Evolutionary conservation across 2,113 vertebrate genomes (phyloP), one percentile per base, ranked within the genome.

Genomic region (Tympanuchus pallidicinctus): DNA sequence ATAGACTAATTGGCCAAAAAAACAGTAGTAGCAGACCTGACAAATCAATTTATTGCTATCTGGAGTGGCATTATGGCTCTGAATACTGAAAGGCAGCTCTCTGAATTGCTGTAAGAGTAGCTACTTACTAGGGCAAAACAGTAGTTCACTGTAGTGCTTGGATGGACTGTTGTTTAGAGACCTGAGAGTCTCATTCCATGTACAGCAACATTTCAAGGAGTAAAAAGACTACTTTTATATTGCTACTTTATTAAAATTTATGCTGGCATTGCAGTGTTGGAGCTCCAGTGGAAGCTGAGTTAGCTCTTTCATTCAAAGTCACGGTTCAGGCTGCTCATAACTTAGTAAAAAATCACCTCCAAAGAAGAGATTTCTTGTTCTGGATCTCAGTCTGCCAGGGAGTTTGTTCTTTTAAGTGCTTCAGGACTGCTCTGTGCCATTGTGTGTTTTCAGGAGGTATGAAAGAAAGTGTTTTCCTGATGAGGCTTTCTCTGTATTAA

Each of bases 221-320:
- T 81, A 89, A 94, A 92, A 94, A 65, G 81, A 61, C 82, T 81
- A 47, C 77, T 77, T 90, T 94, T 94, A 61, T 94, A 78, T 89
- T 83, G 86, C 86, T 66, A 30, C 92, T 95, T 89, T 94, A 94
- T 91, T 94, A 95, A 92, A 95, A 96, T 82, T 79, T 82, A 79
- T 94, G 94, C 86, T 93, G 84, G 78, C 19, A 4, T 10, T 14
- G 93, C 95, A 91, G 82, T 61, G 27, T 67, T 74, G 75, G 75
- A 67, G 74, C 88, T 78, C 75, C 45, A 48, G 76, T 88, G 54
- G 72, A 89, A 94, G 90, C 93, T 82, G 88, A 94, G 75, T 81
- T 86, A 59, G 86, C 81, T 94, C 64, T 96, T 96, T 96, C 82
- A 86, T 95, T 94, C 86, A 67, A 78, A 96, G 81, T 71, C 81